phyloP scores from a whole-genome alignment of 2,888 invertebrate species.

The Melanostoma scalare region DNA sequence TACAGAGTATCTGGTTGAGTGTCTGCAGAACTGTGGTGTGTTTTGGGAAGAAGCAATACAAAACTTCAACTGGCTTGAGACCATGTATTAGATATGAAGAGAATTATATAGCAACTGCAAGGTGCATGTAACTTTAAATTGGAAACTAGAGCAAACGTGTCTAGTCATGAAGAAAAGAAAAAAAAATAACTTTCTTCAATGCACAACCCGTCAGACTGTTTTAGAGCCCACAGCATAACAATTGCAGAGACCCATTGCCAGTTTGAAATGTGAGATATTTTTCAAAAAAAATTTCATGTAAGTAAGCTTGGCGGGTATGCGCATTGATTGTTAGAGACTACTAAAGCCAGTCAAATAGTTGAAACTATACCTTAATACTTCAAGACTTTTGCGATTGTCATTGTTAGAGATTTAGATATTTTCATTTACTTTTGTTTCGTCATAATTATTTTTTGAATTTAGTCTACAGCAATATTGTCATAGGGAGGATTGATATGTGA shows the following conservation, averaged over 20 bases:
- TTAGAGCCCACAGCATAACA: slow-evolving; percentile 42
- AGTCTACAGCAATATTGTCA: too few relatives aligned
- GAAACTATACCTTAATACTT: too few relatives aligned
- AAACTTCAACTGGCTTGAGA: slow-evolving; percentile 13
- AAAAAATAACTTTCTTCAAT: slow-evolving; percentile 56
- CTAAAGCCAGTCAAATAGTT: too few relatives aligned
- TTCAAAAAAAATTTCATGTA: too few relatives aligned
- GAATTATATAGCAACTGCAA: slow-evolving; percentile 15
- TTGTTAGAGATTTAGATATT: too few relatives aligned
- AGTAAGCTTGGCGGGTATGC: too few relatives aligned
- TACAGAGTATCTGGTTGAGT: background rate
- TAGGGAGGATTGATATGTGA: too few relatives aligned
- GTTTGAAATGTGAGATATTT: background rate
- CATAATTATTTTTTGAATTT: too few relatives aligned
- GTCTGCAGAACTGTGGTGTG: slow-evolving; percentile 5
- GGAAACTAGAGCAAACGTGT: slow-evolving; percentile 64
- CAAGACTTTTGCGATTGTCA: too few relatives aligned
- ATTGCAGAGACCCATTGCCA: slow-evolving; percentile 29
- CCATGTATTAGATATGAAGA: slow-evolving; percentile 11
- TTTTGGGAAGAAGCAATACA: slow-evolving; percentile 38
- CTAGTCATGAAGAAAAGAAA: slow-evolving; percentile 1
- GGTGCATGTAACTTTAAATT: slow-evolving; percentile 52
- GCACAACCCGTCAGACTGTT: slow-evolving; percentile 43
- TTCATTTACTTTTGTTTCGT: too few relatives aligned
- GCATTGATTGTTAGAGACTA: too few relatives aligned